Base-by-base conservation (phyloP, 2,888 invertebrate genomes). In the Cotesia congregata region DNA sequence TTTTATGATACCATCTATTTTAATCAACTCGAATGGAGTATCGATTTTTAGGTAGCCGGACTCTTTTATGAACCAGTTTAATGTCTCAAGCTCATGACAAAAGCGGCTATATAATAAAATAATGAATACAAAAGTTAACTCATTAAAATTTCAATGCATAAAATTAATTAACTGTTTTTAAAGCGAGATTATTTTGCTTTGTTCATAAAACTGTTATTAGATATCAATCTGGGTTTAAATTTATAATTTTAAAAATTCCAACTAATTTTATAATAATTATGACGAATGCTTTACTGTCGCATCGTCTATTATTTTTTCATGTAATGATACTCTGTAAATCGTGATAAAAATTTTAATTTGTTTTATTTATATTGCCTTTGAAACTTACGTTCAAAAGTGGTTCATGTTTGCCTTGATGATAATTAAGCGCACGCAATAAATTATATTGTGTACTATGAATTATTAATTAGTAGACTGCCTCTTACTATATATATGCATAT, bases 371-470 rank as follows among this genome's bases (percentile, higher is more conserved):
- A 78, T 15, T 17, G 59, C 65, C 72, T 64, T 74, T 74, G 68
- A 59, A 76, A 62, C 71, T 73, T 69, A 77, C 77, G 75, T 77
- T 71, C 50, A 62, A 38, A 61, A 75, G 78, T 72, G 72, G 74
- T 79, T 77, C 70, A 78, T 75, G 72, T 75, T 75, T 76, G 71
- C 78, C 77, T 82, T 80, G 74, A 67, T 64, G 79, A 78, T 82
- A 81, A 86, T 87, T 86, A 86, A 83, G 83, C 81, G 80, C 87
- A 86, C 85, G 86, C 86, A 85, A 86, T 81, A 50, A 50, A 50
- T 50, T 50, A 50, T 12, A 50, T 12, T 12, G 12, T 50, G 12
- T 83, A 84, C 84, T 85, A 83, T 86, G 84, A 87, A 87, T 87
- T 87, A 87, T 86, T 84, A 86, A 87, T 86, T 86, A 86, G 9